Conservation (phyloP, 2,888 invertebrate genomes). For the Himalopsyche tibetana region DNA sequence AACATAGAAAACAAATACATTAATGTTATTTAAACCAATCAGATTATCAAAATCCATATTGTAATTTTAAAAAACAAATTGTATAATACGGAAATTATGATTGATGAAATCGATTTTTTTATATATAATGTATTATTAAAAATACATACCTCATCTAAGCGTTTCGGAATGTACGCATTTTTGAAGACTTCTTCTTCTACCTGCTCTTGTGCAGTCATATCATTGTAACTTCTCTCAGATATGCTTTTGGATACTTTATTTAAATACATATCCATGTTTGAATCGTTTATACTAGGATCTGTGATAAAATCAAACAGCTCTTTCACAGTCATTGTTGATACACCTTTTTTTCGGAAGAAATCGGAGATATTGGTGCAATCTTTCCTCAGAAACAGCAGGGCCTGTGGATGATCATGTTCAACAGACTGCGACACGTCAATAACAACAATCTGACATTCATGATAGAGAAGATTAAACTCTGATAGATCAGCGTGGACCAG, state of each 20-base stretch:
- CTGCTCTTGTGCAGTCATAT: slow-evolving; percentile 84
- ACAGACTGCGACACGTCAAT: slow-evolving; percentile 99
- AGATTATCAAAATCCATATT: too few species aligned
- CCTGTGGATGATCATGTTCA: slow-evolving; percentile 98
- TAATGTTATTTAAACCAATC: too few species aligned
- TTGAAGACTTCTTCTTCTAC: slow-evolving; percentile 96
- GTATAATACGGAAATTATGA: too few species aligned
- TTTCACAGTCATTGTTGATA: slow-evolving; percentile 93
- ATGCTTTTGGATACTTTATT: slow-evolving; percentile 84
- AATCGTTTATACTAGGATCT: slow-evolving; percentile 88
- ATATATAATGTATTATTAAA: not conserved
- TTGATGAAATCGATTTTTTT: too few species aligned
- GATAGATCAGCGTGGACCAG: slow-evolving; percentile 98
- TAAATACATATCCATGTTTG: slow-evolving; percentile 88
- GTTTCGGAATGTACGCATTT: slow-evolving; percentile 94
- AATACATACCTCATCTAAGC: slow-evolving; percentile 87
- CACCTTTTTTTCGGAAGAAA: slow-evolving; percentile 92
- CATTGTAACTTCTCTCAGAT: slow-evolving; percentile 79
- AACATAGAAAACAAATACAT: too few species aligned
- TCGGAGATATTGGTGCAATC: slow-evolving; percentile 96
- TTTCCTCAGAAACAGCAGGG: slow-evolving; percentile 94
- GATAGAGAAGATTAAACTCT: slow-evolving; percentile 94
- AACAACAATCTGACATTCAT: slow-evolving; percentile 88
- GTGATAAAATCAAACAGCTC: slow-evolving; percentile 98
- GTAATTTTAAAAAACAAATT: too few species aligned